phyloP scores from a whole-genome alignment of 2,888 invertebrate species.

The Nyleta sp. region DNA sequence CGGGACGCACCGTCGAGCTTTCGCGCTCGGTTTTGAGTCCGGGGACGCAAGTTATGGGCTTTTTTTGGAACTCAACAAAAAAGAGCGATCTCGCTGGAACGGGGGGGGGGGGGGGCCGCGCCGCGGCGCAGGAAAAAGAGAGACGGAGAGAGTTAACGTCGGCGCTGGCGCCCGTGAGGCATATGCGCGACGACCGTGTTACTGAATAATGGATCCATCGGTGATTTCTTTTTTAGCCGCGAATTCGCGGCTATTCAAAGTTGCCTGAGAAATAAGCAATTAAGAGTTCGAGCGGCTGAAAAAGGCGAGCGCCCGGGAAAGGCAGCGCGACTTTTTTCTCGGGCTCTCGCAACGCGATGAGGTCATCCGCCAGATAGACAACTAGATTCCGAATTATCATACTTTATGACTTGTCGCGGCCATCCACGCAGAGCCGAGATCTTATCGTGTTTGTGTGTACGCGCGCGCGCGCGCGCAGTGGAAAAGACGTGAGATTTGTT shows the following conservation, averaged over 20 bases:
- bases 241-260: slow-evolving; percentile 67
- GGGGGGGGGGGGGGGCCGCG: no score
- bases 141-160: slow-evolving; percentile 50
- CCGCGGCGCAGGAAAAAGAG: slow-evolving; percentile 53
- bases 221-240: slow-evolving; percentile 57
- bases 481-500: slow-evolving; percentile 16
- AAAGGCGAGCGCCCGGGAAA: slow-evolving; percentile 76
- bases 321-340: slow-evolving; percentile 75
- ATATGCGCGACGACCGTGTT: slow-evolving; percentile 54
- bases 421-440: slow-evolving; percentile 50
- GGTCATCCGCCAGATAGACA: slow-evolving; percentile 76
- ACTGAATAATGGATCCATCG: slow-evolving; percentile 66
- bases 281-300: slow-evolving; percentile 71
- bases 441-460: slow-evolving; percentile 26
- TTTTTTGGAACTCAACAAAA: no score
- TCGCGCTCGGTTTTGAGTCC: slow-evolving; percentile 19
- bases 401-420: slow-evolving; percentile 64
- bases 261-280: slow-evolving; percentile 78
- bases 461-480: slow-evolving; percentile 6
- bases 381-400: slow-evolving; percentile 70
- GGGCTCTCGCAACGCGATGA: slow-evolving; percentile 73
- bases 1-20: slow-evolving; percentile 4
- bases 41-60: slow-evolving; percentile 23
- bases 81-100: no score
- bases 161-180: slow-evolving; percentile 46